Evolutionary conservation across 53 echinoderm and acorn worm genomes (phyloP).

Genomic region (Luidia sarsii): DNA sequence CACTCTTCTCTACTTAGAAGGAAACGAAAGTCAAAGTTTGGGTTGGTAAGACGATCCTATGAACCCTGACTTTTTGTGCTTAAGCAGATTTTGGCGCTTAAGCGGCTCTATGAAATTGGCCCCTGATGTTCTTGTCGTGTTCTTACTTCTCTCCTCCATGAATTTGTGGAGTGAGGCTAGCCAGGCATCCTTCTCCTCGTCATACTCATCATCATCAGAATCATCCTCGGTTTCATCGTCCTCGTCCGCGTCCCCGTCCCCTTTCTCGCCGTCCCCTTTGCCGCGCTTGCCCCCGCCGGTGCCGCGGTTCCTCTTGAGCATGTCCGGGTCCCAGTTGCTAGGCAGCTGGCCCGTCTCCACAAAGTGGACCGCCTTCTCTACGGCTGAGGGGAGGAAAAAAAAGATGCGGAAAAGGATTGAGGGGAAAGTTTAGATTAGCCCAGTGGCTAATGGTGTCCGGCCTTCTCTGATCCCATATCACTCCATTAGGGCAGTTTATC

Average conservation of each 20-base stretch:
- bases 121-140: too few species aligned
- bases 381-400: constrained; percentile 51
- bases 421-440: too few species aligned
- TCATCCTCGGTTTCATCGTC: constrained; percentile 78
- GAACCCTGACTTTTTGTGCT: too few species aligned
- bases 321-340: constrained; percentile 79
- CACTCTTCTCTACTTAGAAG: too few species aligned
- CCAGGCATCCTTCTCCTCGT: constrained; percentile 96
- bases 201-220: constrained; percentile 93
- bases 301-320: constrained; percentile 72
- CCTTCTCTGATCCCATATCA: too few species aligned
- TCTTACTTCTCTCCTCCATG: constrained; percentile 96
- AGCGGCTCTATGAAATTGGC: too few species aligned
- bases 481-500: too few species aligned
- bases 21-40: too few species aligned
- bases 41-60: too few species aligned
- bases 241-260: constrained; percentile 37
- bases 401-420: too few species aligned
- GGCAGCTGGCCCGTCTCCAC: constrained; percentile 95
- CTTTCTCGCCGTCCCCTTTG: constrained; percentile 39
- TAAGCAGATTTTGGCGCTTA: too few species aligned
- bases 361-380: constrained; percentile 88
- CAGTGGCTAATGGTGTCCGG: too few species aligned
- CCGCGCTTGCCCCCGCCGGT: constrained; percentile 43
- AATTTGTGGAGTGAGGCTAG: constrained; percentile 97